These are phyloP conservation scores for Tetraneura akinire DNA, from an alignment of 1,140 invertebrate genomes.

Conservation along the genomic window DNA sequence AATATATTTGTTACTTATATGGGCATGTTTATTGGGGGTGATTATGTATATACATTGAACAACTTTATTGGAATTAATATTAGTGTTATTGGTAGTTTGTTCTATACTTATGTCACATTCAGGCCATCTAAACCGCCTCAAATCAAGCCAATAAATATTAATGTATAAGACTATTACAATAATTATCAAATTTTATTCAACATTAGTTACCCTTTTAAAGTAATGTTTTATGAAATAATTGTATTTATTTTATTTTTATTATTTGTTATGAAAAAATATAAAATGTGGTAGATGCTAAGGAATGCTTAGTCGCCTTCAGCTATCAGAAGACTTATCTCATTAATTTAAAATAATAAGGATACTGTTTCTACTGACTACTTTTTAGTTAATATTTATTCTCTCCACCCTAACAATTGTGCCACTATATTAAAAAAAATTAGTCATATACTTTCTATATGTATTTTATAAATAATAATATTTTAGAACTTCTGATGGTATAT, in stretches of 20 bases:
- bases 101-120: constrained; percentile 80
- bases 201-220: constrained; percentile 18
- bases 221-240: constrained; percentile 1
- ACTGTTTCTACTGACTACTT: too few species aligned
- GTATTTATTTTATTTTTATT: neutral
- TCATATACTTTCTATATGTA: too few species aligned
- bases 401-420: too few species aligned
- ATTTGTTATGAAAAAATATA: too few species aligned
- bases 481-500: too few species aligned
- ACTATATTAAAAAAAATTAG: too few species aligned
- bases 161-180: constrained; percentile 18
- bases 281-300: too few species aligned
- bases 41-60: constrained; percentile 90
- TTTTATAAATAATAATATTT: too few species aligned
- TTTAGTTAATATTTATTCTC: too few species aligned
- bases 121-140: constrained; percentile 56
- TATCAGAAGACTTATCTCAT: too few species aligned
- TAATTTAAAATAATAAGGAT: too few species aligned
- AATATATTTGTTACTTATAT: constrained; percentile 89
- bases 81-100: constrained; percentile 78
- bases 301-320: too few species aligned
- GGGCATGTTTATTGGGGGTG: constrained; percentile 96
- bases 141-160: neutral
- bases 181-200: constrained; percentile 13
- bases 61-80: constrained; percentile 96